Conservation (phyloP, 2,888 invertebrate genomes). For the Phragmatobia fuliginosa region DNA sequence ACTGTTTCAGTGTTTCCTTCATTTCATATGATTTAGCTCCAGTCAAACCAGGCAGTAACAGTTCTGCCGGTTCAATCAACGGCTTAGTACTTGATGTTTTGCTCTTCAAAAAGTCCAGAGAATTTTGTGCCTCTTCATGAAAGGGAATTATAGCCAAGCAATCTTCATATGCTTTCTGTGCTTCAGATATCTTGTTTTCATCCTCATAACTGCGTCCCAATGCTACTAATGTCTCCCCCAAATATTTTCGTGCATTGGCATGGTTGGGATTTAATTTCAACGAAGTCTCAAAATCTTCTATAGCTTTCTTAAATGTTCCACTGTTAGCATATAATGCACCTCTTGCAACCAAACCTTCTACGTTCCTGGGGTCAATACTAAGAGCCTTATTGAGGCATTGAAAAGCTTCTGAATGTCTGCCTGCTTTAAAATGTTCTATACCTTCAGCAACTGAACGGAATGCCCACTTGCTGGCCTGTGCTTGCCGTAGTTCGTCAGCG, state of each 20-base stretch:
- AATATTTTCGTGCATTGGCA: slow-evolving; percentile 96
- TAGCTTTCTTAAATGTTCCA: slow-evolving; percentile 96
- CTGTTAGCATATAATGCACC: slow-evolving; percentile 97
- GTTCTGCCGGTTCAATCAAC: slow-evolving; percentile 88
- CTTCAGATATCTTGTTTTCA: slow-evolving; percentile 94
- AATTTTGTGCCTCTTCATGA: slow-evolving; percentile 95
- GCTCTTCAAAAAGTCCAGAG: slow-evolving; percentile 92
- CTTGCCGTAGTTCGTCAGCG: slow-evolving; percentile 93
- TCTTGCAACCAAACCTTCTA: slow-evolving; percentile 96
- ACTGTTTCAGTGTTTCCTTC: slow-evolving; percentile 89
- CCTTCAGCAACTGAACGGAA: slow-evolving; percentile 98
- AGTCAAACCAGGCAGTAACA: slow-evolving; percentile 87
- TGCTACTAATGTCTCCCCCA: slow-evolving; percentile 97
- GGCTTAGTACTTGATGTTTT: slow-evolving; percentile 87
- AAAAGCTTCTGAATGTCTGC: slow-evolving; percentile 97
- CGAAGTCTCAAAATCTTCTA: slow-evolving; percentile 97
- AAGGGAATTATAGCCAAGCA: slow-evolving; percentile 94
- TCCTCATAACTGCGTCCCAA: slow-evolving; percentile 95
- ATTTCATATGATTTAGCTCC: slow-evolving; percentile 87
- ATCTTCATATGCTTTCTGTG: slow-evolving; percentile 94
- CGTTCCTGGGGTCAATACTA: slow-evolving; percentile 96
- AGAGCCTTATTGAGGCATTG: slow-evolving; percentile 97
- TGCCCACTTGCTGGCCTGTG: slow-evolving; percentile 97
- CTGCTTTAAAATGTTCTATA: slow-evolving; percentile 97
- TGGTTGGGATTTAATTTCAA: slow-evolving; percentile 95